These are phyloP conservation scores for Poeciliopsis gracilis DNA, from an alignment of 2,797 vertebrate genomes.

Conservation along the genomic window DNA sequence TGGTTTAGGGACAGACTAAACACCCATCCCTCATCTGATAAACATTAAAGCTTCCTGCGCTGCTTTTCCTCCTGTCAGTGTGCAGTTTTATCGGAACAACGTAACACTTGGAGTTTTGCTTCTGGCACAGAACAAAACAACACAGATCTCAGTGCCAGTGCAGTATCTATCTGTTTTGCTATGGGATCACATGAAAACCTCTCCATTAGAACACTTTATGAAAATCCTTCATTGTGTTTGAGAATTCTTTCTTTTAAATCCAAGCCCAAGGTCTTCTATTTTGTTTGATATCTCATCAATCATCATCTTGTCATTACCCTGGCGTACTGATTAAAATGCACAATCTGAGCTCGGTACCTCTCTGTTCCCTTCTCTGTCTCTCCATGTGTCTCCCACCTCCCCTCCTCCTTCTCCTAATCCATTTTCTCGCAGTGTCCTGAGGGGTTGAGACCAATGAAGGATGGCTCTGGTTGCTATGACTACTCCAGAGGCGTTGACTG, in stretches of 20 bases:
- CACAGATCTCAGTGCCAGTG: constrained; percentile 7
- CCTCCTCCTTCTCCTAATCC: constrained; percentile 25
- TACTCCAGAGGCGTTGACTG: constrained; percentile 97
- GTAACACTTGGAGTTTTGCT: constrained; percentile 8
- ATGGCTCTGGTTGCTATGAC: constrained; percentile 97
- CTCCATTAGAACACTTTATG: background rate
- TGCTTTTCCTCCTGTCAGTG: constrained; percentile 15
- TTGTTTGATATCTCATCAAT: constrained; percentile 22
- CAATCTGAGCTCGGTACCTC: constrained; percentile 60
- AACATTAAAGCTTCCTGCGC: background rate
- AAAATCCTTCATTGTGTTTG: constrained; percentile 23
- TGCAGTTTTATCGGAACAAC: constrained; percentile 9
- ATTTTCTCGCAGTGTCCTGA: constrained; percentile 87
- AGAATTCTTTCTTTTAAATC: constrained; percentile 15
- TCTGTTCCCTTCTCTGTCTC: constrained; percentile 34
- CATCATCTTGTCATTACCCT: constrained; percentile 32
- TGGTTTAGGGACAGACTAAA: background rate
- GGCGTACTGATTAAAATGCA: constrained; percentile 67
- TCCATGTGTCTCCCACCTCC: constrained; percentile 26
- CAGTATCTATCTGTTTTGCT: constrained; percentile 1
- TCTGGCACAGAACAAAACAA: background rate
- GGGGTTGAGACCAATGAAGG: constrained; percentile 96
- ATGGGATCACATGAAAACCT: constrained; percentile 2
- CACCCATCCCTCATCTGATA: background rate
- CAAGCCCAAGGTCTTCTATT: constrained; percentile 5